phyloP scores from a whole-genome alignment of 2,888 invertebrate species.

The Ypsolopha scabrella region DNA sequence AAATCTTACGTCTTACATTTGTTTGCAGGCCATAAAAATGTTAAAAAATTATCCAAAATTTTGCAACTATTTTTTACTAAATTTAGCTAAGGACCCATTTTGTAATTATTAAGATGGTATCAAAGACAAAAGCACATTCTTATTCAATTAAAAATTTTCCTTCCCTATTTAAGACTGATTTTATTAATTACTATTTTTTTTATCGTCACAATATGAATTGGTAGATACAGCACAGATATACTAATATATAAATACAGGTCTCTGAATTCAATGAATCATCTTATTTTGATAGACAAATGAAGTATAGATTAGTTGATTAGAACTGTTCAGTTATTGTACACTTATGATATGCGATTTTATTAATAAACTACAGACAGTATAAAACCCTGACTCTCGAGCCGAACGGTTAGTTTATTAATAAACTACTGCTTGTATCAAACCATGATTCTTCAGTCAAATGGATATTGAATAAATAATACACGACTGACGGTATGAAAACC shows the following conservation, averaged over 20 bases:
- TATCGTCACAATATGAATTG: background rate
- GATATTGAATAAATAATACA: too few relatives aligned
- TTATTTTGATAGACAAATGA: background rate
- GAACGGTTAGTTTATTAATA: too few relatives aligned
- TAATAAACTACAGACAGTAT: background rate
- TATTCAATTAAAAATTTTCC: background rate
- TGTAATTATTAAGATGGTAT: conserved; percentile 3
- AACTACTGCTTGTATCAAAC: too few relatives aligned
- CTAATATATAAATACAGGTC: background rate
- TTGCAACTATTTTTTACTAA: too few relatives aligned
- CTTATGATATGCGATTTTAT: background rate
- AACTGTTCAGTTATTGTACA: background rate
- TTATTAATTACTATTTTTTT: background rate
- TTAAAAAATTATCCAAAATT: too few relatives aligned
- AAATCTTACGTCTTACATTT: too few relatives aligned
- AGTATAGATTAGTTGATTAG: background rate
- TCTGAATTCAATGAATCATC: conserved; percentile 9
- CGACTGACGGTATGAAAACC: too few relatives aligned
- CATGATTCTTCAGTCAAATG: too few relatives aligned
- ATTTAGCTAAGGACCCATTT: too few relatives aligned
- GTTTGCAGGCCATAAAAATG: too few relatives aligned
- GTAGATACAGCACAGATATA: background rate
- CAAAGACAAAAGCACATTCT: background rate
- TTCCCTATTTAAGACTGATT: conserved; percentile 3
- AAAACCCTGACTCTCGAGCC: too few relatives aligned